A percentile compares a stretch with the other conserved stretches of the same genome.
phyloP scores from a whole-genome alignment of 2,113 vertebrate genomes.

The Boleophthalmus pectinirostris region DNA sequence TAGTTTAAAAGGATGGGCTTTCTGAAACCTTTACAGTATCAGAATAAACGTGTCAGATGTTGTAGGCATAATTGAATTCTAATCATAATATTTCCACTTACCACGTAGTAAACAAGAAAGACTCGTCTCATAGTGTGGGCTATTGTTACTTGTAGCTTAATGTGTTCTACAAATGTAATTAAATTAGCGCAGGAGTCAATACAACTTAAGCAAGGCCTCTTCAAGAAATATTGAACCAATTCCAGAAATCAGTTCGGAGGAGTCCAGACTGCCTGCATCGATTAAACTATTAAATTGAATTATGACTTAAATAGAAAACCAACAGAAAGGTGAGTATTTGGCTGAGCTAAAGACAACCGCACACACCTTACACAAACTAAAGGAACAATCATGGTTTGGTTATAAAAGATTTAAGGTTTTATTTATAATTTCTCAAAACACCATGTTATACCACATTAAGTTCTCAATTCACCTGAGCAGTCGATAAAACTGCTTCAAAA shows the following conservation, averaged over 20 bases:
- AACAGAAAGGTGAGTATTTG: not conserved
- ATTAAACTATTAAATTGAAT: slow-evolving; percentile 64
- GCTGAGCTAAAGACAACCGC: not conserved
- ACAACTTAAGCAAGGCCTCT: slow-evolving; percentile 41
- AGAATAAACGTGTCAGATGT: too few relatives aligned
- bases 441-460: slow-evolving; percentile 15
- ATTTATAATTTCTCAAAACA: slow-evolving; percentile 48
- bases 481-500: slow-evolving; percentile 53
- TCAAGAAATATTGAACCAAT: slow-evolving; percentile 66
- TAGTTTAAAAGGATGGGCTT: too few relatives aligned
- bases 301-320: slow-evolving; percentile 22
- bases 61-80: too few relatives aligned
- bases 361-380: not conserved
- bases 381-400: slow-evolving; percentile 26
- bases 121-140: not conserved
- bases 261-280: slow-evolving; percentile 55
- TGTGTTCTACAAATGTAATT: slow-evolving; percentile 18
- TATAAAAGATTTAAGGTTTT: slow-evolving; percentile 46
- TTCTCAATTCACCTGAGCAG: slow-evolving; percentile 46
- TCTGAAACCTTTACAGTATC: too few relatives aligned
- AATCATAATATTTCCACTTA: too few relatives aligned
- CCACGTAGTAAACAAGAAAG: too few relatives aligned
- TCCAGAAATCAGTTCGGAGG: slow-evolving; percentile 59
- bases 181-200: slow-evolving; percentile 53
- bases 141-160: not conserved